Evolutionary conservation across 2,113 vertebrate species (phyloP).

Genomic region (Danio rerio): DNA sequence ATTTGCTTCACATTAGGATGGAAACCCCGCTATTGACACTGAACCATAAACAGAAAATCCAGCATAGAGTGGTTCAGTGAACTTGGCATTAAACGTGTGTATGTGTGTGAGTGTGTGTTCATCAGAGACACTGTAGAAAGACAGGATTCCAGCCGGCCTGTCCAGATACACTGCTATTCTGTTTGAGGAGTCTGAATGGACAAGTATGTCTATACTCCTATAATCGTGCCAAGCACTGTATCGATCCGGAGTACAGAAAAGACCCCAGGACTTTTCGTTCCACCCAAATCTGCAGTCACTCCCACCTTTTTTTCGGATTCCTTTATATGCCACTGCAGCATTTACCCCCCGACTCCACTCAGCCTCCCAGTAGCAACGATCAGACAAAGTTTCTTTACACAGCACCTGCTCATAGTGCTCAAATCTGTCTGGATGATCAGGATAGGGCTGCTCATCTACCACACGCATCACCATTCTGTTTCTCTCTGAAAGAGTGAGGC

Average conservation of each 20-base stretch:
- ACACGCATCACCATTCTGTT: neutral
- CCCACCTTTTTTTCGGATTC: neutral
- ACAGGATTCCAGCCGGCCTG: neutral
- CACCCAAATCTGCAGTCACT: conserved; percentile 1
- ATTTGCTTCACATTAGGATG: no score
- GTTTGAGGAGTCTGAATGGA: neutral
- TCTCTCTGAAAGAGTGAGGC: neutral
- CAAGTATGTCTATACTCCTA: neutral
- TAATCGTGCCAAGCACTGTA: neutral
- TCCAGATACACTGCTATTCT: conserved; percentile 14
- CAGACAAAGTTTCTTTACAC: neutral
- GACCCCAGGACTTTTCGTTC: conserved; percentile 18
- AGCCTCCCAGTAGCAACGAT: conserved; percentile 13
- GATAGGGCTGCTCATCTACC: neutral
- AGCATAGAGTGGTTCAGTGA: neutral
- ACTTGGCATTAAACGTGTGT: neutral
- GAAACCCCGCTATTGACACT: neutral
- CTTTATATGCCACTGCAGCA: neutral
- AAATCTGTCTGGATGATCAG: neutral
- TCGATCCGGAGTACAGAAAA: neutral
- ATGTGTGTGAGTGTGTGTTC: neutral
- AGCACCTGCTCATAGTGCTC: neutral
- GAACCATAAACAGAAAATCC: conserved; percentile 21
- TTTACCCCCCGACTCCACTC: neutral
- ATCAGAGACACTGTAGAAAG: neutral